Percentiles rank a stretch among this genome's conserved stretches.
Conservation (phyloP, 2,888 invertebrate species). For the Eurytoma californica region DNA sequence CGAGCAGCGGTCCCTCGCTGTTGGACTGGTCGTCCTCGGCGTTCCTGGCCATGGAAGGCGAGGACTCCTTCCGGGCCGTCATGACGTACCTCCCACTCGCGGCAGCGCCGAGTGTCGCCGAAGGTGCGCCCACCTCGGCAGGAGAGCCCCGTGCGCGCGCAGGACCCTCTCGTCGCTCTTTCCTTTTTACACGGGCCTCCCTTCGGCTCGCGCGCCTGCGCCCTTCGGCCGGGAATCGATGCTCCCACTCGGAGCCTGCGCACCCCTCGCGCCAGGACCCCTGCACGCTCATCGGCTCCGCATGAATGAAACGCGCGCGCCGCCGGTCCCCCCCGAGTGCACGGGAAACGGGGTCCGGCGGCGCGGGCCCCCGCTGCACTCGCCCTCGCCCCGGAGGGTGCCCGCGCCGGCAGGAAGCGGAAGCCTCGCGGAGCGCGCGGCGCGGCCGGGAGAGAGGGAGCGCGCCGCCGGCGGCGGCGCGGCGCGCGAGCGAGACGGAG, state of each 20-base stretch:
- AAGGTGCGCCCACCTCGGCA: no score
- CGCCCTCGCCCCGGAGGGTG: not conserved
- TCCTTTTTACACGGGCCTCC: no score
- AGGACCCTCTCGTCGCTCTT: not conserved
- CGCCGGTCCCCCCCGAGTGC: no score
- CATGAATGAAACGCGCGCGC: no score
- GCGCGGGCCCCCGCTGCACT: not conserved
- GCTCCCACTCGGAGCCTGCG: conserved; percentile 4
- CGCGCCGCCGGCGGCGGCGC: conserved; percentile 21
- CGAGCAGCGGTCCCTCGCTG: conserved; percentile 70
- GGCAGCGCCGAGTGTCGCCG: no score
- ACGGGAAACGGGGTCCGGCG: no score
- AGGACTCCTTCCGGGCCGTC: conserved; percentile 56
- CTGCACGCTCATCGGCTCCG: no score
- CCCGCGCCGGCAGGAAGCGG: conserved; percentile 36
- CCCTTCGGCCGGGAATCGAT: conserved; percentile 37
- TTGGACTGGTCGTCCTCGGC: conserved; percentile 71
- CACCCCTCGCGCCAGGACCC: no score
- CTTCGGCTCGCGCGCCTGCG: conserved; percentile 15
- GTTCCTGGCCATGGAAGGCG: conserved; percentile 69
- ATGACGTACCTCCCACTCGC: no score
- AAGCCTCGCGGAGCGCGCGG: conserved; percentile 9
- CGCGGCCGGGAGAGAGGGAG: not conserved
- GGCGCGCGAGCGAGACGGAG: not conserved
- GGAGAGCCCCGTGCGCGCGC: not conserved